Evolutionary conservation across 2,888 invertebrate genomes (phyloP).

Genomic region (Drosophila imparisetae): DNA sequence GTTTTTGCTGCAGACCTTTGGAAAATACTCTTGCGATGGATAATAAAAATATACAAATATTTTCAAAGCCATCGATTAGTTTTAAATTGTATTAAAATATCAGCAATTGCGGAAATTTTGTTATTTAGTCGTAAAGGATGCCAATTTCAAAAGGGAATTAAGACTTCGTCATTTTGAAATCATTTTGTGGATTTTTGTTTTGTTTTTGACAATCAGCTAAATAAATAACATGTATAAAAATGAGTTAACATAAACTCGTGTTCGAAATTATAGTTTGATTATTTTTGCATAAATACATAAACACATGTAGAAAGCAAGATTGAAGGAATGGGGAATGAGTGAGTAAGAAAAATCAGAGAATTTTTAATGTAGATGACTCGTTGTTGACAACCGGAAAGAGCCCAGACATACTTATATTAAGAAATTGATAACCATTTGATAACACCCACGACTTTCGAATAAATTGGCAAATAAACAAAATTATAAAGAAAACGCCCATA

Average conservation of each 20-base stretch:
- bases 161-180: neutral
- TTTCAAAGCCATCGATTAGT: neutral
- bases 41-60: neutral
- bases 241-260: conserved; percentile 16
- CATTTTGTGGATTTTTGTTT: neutral
- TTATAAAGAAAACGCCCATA: conserved; percentile 9
- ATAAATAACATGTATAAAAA: neutral
- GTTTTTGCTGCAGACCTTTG: neutral
- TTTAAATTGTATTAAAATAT: neutral
- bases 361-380: conserved; percentile 44
- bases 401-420: conserved; percentile 60
- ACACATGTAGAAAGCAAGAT: neutral
- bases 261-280: conserved; percentile 4
- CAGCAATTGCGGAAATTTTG: rapidly evolving
- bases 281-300: neutral
- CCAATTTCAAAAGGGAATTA: conserved; percentile 1
- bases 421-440: conserved; percentile 73
- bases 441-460: conserved; percentile 74
- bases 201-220: neutral
- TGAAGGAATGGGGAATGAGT: neutral
- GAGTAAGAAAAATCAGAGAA: conserved; percentile 25
- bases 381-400: conserved; percentile 75
- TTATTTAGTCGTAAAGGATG: neutral
- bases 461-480: conserved; percentile 50
- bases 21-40: conserved; percentile 10